Conservation (phyloP, 2,888 invertebrate species). For the Fabriciana adippe region DNA sequence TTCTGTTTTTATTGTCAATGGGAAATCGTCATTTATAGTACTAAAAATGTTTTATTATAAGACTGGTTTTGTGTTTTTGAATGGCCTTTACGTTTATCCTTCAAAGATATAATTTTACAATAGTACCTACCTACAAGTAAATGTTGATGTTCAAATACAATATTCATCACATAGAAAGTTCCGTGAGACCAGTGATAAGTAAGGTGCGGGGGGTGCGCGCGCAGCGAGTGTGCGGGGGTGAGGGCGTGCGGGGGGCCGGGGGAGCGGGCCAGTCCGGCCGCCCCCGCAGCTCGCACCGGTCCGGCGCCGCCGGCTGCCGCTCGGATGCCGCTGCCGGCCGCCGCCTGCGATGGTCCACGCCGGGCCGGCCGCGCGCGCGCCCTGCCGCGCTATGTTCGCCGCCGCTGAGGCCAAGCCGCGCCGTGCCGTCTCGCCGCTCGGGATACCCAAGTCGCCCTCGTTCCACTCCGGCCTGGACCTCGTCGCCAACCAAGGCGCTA, state of each 20-base stretch:
- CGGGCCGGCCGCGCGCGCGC: slow-evolving; percentile 81
- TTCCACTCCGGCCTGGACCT: slow-evolving; percentile 93
- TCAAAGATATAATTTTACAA: no score
- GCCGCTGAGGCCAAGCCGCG: slow-evolving; percentile 79
- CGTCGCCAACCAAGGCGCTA: slow-evolving; percentile 84
- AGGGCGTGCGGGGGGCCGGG: slow-evolving; percentile 42
- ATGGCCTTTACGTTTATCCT: no score
- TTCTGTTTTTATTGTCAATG: no score
- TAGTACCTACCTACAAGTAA: no score
- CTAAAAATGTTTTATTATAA: no score
- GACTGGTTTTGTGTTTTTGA: no score
- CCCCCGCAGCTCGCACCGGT: slow-evolving; percentile 76
- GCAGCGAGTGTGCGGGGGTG: slow-evolving; percentile 46
- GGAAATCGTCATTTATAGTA: no score
- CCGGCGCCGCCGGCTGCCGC: slow-evolving; percentile 76
- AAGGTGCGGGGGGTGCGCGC: slow-evolving; percentile 49
- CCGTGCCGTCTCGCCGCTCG: slow-evolving; percentile 83
- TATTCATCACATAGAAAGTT: slow-evolving; percentile 47
- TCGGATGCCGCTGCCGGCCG: slow-evolving; percentile 81
- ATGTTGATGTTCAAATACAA: no score
- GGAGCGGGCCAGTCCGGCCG: slow-evolving; percentile 70
- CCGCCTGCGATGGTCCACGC: slow-evolving; percentile 82
- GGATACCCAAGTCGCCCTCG: slow-evolving; percentile 93
- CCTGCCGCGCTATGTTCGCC: slow-evolving; percentile 79
- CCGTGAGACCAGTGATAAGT: slow-evolving; percentile 51